Evolutionary conservation across 2,797 vertebrate genomes (phyloP).

Genomic region (Catharus ustulatus): DNA sequence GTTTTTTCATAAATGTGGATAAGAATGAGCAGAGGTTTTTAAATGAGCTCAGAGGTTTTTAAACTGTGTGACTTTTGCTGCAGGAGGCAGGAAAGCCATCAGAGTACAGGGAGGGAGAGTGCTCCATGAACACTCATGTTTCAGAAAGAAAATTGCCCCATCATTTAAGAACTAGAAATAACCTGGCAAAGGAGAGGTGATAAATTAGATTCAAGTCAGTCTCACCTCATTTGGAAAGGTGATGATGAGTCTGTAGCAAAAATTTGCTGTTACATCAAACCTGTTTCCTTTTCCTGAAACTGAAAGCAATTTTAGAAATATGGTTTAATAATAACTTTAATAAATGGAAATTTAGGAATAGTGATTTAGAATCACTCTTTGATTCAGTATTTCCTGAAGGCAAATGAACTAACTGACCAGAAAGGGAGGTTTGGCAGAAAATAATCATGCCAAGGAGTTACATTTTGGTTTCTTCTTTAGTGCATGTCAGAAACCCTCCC

Average conservation of each 20-base stretch:
- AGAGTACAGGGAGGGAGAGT: fast-evolving
- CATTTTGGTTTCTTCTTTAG: not conserved
- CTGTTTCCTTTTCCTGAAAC: not conserved
- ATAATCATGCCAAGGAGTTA: not conserved
- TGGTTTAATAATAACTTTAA: not conserved
- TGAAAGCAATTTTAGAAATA: not conserved
- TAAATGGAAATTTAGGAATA: not conserved
- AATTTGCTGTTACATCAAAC: not conserved
- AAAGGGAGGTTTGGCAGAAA: not conserved
- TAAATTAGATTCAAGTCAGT: not conserved
- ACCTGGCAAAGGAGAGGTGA: not conserved
- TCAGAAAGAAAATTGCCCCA: not conserved
- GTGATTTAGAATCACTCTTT: not conserved
- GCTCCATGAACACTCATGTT: not conserved
- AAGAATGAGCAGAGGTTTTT: not conserved
- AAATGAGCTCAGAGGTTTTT: not conserved
- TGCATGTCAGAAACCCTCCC: not conserved
- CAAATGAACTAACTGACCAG: not conserved
- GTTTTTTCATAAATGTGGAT: not conserved
- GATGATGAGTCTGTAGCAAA: not conserved
- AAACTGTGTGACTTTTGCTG: not conserved
- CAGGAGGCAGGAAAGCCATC: not conserved
- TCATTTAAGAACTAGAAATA: not conserved
- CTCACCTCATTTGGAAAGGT: not conserved
- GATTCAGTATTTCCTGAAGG: not conserved